phyloP scores from a whole-genome alignment of 2,113 vertebrate species.

The Apteryx owenii region DNA sequence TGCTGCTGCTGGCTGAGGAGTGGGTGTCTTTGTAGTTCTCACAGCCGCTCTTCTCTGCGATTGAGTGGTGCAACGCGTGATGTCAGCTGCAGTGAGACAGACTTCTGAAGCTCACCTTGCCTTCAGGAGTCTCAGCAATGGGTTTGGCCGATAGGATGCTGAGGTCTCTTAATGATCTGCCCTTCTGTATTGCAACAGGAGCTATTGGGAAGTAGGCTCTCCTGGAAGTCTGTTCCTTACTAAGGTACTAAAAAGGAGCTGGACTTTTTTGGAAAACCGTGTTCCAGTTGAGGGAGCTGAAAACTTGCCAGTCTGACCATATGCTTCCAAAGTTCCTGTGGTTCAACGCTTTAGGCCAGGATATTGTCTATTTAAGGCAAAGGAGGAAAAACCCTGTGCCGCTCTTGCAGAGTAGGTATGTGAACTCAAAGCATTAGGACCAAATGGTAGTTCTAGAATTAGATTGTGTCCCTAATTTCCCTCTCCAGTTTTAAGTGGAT shows the following conservation, averaged over 20 bases:
- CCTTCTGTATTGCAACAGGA: neutral
- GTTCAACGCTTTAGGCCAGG: neutral
- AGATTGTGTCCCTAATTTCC: conserved; percentile 50
- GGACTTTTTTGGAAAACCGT: neutral
- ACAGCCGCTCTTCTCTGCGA: neutral
- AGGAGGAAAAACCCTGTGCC: neutral
- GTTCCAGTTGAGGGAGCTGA: neutral
- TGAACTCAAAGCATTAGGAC: neutral
- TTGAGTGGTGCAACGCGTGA: neutral
- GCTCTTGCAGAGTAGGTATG: neutral
- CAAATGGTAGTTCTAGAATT: conserved; percentile 31
- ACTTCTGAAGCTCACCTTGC: neutral
- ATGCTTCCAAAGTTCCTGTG: neutral
- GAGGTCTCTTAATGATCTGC: neutral
- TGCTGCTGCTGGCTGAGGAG: neutral
- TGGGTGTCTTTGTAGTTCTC: neutral
- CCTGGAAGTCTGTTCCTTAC: neutral
- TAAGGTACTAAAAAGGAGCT: neutral
- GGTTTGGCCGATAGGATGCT: neutral
- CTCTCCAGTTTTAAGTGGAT: conserved; percentile 31
- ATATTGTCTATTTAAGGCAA: conserved; percentile 37
- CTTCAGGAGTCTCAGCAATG: neutral
- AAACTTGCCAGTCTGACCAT: neutral
- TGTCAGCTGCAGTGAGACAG: neutral
- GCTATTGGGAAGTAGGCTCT: neutral